These are phyloP conservation scores for Hypolimnas misippus DNA, from an alignment of 2,888 invertebrate genomes.

Conservation along the genomic window DNA sequence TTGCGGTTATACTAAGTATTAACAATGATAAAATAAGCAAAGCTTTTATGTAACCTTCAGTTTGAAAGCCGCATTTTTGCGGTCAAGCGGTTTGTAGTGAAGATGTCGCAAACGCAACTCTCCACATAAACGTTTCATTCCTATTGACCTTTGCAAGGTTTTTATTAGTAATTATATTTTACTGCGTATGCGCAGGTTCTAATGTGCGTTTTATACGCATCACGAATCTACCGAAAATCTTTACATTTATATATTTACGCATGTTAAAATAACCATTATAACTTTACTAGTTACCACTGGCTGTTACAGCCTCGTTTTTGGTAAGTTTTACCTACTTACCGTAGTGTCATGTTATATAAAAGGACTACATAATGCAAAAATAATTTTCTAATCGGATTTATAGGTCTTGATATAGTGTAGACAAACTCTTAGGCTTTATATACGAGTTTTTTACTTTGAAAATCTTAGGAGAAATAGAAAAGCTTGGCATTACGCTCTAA, in stretches of 20 bases:
- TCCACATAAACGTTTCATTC: constrained; percentile 47
- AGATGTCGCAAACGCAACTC: constrained; percentile 67
- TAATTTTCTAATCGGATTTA: too few species aligned
- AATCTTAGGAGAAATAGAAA: too few species aligned
- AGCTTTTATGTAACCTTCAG: constrained; percentile 80
- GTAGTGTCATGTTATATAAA: too few species aligned
- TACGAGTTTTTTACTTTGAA: too few species aligned
- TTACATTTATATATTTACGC: background rate
- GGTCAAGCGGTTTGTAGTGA: constrained; percentile 68
- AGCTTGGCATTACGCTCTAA: background rate
- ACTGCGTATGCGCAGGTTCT: constrained; percentile 30
- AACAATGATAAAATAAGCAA: constrained; percentile 65
- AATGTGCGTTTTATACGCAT: background rate
- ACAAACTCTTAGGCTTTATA: too few species aligned
- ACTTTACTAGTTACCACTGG: background rate
- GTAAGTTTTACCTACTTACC: too few species aligned
- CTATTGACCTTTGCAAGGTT: constrained; percentile 68
- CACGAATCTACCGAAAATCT: background rate
- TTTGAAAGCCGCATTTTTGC: constrained; percentile 75
- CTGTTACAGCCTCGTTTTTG: too few species aligned
- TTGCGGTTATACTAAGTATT: constrained; percentile 69
- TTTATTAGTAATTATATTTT: constrained; percentile 30
- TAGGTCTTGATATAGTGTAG: too few species aligned
- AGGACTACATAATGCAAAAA: too few species aligned
- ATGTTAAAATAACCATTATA: background rate